Base-by-base conservation (phyloP, 2,888 invertebrate genomes). In the Melikaiella ostensackeni region DNA sequence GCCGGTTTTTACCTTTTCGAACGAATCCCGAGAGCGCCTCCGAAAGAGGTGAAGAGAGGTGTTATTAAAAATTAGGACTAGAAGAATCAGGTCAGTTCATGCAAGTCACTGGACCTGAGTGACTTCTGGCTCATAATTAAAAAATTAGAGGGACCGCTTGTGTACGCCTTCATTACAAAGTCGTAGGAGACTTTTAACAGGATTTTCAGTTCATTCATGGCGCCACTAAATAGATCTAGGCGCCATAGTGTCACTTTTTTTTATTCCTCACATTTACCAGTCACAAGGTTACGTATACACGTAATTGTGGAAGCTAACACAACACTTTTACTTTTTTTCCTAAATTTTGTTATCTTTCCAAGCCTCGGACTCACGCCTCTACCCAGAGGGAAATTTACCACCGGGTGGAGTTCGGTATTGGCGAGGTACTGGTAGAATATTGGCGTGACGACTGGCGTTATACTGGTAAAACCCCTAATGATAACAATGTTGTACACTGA, bases 91-190 rank as follows among this genome's bases (percentile, higher is more conserved):
- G 75, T 79, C 82, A 79, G 63, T 75, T 81, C 74, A 66, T 88
- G 88, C 89, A 86, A 87, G 88, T 88, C 88, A 88, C 82, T 80
- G 85, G 77, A 59, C 46, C 83, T 86, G 86, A 88, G 87, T 86
- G 86, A 85, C 86, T 81, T 66, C 24, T n/a, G 75, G n/a, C 63
- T 64, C 83, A 88, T 89, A 90, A 90, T 90, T 90, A 90, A 90
- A 90, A 89, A 90, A 89, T 88, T 89, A 89, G 85, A 87, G 88
- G 85, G 85, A 80, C 81, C 79, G 74, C 80, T 78, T 80, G 81
- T 84, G n/a, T 13, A 83, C 78, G 78, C 81, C 81, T 81, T 83
- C 82, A 82, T 85, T 84, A 81, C 82, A 79, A 80, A 79, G 82
- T 80, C 79, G 77, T 33, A 78, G 38, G 46, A 80, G 83, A 79